A percentile compares a stretch with the other conserved stretches of the same genome.
phyloP scores from a whole-genome alignment of 92 coral and sea anemone species.

The Porites evermanni region DNA sequence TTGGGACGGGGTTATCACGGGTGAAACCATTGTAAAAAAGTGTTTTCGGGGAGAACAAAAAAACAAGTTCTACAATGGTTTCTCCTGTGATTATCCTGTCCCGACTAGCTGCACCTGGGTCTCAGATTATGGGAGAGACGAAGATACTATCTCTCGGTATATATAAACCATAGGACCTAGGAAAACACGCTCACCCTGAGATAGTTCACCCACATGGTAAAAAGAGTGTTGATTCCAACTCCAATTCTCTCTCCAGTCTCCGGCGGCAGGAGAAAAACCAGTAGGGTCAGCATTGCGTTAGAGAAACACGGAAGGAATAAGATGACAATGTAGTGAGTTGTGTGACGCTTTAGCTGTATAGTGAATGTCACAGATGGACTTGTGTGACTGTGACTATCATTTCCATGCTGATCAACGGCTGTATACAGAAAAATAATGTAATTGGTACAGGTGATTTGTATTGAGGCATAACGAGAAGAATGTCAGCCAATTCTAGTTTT shows the following conservation, averaged over 20 bases:
- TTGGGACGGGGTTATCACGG: too few species aligned
- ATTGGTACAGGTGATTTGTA: too few species aligned
- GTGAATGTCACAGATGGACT: conserved; percentile 59
- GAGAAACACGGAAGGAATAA: conserved; percentile 63
- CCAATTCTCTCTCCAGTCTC: conserved; percentile 75
- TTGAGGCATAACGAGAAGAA: too few species aligned
- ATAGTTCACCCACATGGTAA: conserved; percentile 73
- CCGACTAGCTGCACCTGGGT: too few species aligned
- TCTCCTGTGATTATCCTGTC: too few species aligned
- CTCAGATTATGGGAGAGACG: too few species aligned
- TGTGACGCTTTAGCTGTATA: conserved; percentile 44
- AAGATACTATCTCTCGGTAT: too few species aligned
- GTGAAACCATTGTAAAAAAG: too few species aligned
- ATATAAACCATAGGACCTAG: too few species aligned
- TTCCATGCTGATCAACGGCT: conserved; percentile 28
- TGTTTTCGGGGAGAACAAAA: too few species aligned
- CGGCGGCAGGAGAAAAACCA: conserved; percentile 64
- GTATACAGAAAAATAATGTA: background rate
- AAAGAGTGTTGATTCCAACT: conserved; percentile 65
- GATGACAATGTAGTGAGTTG: conserved; percentile 51
- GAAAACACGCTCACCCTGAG: conserved; percentile 48
- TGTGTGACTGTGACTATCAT: conserved; percentile 7
- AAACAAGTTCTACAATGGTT: too few species aligned
- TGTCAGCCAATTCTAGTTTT: too few species aligned
- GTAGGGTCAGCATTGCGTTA: conserved; percentile 57